phyloP scores from a whole-genome alignment of 2,113 vertebrate genomes.

The Narcine bancroftii region DNA sequence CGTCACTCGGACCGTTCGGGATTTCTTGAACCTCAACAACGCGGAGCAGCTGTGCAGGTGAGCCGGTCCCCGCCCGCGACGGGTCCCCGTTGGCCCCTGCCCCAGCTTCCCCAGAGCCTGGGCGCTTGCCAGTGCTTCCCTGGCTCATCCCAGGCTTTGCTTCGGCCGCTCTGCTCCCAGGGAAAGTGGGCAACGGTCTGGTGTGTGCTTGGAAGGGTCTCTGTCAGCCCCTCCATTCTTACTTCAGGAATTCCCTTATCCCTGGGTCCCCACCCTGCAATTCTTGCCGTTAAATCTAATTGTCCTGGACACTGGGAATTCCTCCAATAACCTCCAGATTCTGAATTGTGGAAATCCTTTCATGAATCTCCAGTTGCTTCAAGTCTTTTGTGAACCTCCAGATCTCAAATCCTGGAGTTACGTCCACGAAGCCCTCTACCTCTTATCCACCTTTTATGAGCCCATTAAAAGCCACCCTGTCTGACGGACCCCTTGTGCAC shows the following conservation, averaged over 20 bases:
- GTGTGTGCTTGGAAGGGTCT: neutral
- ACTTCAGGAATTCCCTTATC: neutral
- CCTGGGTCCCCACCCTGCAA: neutral
- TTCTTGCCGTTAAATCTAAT: neutral
- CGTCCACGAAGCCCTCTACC: neutral
- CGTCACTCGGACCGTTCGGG: constrained; percentile 76
- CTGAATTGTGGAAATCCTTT: too few relatives aligned
- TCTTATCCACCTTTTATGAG: too few relatives aligned
- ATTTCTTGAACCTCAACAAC: constrained; percentile 83
- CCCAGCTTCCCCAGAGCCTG: too few relatives aligned
- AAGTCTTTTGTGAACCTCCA: too few relatives aligned
- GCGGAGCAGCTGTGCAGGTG: constrained; percentile 83
- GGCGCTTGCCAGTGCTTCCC: neutral
- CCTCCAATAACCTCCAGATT: too few relatives aligned
- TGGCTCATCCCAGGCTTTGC: neutral
- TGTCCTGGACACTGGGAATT: too few relatives aligned
- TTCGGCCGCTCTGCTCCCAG: neutral
- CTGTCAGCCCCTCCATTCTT: too few relatives aligned
- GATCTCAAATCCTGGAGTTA: neutral
- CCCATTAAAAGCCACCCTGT: too few relatives aligned
- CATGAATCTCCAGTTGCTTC: too few relatives aligned
- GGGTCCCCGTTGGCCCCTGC: neutral
- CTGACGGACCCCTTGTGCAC: too few relatives aligned
- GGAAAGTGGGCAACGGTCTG: neutral
- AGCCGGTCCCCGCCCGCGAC: constrained; percentile 38